These are phyloP conservation scores for Drosophila tani DNA, from an alignment of 1,140 invertebrate genomes.

Conservation along the genomic window DNA sequence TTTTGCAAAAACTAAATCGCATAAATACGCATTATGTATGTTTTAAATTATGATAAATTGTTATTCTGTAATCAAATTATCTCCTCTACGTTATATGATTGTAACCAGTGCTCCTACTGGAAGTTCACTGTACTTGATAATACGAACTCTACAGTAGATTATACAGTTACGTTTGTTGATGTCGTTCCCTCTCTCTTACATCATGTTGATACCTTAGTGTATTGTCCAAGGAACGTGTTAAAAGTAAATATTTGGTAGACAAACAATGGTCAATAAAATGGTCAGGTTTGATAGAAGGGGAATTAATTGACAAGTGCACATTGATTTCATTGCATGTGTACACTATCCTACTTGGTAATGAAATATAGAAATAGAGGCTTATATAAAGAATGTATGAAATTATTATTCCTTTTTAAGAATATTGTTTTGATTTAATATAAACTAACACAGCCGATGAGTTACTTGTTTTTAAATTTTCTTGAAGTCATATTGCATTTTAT, in stretches of 20 bases:
- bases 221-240: conserved; percentile 14
- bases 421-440: no score
- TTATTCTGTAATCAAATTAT: neutral
- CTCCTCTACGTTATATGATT: neutral
- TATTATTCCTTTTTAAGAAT: no score
- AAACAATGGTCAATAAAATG: conserved; percentile 26
- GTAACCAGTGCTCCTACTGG: neutral
- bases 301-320: conserved; percentile 13
- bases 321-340: conserved; percentile 11
- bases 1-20: no score
- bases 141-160: conserved; percentile 1
- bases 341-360: conserved; percentile 1
- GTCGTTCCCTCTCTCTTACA: conserved; percentile 23
- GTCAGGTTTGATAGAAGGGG: conserved; percentile 16
- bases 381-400: no score
- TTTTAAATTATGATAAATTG: no score
- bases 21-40: no score
- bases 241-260: conserved; percentile 23
- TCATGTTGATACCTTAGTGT: conserved; percentile 8
- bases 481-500: no score
- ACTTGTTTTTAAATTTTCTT: no score
- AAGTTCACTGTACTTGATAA: conserved; percentile 25
- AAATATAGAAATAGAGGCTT: no score
- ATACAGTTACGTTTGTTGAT: conserved; percentile 8
- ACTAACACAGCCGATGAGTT: no score